Conservation (phyloP, 2,888 invertebrate species). For the Cataglyphis cursor region DNA sequence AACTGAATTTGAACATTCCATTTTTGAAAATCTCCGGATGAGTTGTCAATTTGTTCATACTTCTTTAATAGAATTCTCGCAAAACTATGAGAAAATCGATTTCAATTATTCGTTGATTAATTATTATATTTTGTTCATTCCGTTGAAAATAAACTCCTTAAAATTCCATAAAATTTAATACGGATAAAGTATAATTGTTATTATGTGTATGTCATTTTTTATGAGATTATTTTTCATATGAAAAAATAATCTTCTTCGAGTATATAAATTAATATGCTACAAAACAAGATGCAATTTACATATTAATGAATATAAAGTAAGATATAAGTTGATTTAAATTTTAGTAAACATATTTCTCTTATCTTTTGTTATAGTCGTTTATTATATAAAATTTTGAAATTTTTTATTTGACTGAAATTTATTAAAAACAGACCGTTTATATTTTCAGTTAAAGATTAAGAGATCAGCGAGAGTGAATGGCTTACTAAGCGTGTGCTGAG, state of each 20-base stretch:
- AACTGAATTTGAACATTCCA: not conserved
- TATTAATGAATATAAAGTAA: not conserved
- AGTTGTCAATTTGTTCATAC: not conserved
- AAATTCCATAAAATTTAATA: not conserved
- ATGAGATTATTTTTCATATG: not conserved
- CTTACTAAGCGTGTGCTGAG: constrained; percentile 9
- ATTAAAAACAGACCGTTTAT: constrained; percentile 33
- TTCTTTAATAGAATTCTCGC: not conserved
- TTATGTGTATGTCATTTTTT: not conserved
- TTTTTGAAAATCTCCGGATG: constrained; percentile 12
- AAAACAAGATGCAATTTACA: not conserved
- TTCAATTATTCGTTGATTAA: not conserved
- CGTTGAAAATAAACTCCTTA: not conserved
- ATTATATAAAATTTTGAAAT: not conserved
- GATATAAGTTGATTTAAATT: constrained; percentile 4
- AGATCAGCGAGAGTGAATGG: constrained; percentile 38
- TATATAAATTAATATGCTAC: not conserved
- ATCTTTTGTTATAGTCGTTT: not conserved
- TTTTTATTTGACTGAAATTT: not conserved
- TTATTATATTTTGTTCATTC: not conserved
- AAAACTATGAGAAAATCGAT: not conserved
- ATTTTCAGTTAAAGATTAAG: constrained; percentile 61
- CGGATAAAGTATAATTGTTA: not conserved
- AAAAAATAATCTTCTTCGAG: not conserved
- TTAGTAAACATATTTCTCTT: not conserved